phyloP scores from a whole-genome alignment of 2,888 invertebrate genomes.

The Zaprionus lineosus region DNA sequence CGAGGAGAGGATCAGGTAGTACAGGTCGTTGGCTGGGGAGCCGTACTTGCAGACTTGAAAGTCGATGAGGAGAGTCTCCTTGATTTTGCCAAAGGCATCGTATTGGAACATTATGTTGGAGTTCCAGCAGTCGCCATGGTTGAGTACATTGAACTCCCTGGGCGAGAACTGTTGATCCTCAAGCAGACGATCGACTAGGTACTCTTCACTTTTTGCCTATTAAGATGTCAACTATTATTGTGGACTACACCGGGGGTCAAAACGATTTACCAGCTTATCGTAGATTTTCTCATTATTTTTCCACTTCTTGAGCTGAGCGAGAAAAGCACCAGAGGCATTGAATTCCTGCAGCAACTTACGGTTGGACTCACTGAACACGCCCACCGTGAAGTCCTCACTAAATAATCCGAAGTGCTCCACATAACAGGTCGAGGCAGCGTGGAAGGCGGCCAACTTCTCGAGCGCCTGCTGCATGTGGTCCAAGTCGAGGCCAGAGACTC shows the following conservation, averaged over 20 bases:
- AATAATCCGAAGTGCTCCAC: slow-evolving; percentile 77
- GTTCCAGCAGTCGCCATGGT: slow-evolving; percentile 81
- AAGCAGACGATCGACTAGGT: slow-evolving; percentile 74
- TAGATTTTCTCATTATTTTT: slow-evolving; percentile 71
- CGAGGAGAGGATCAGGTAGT: slow-evolving; percentile 74
- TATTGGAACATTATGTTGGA: slow-evolving; percentile 81
- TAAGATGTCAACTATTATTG: not conserved
- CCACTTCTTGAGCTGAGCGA: slow-evolving; percentile 77
- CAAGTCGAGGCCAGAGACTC: slow-evolving; percentile 74
- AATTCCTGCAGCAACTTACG: slow-evolving; percentile 66
- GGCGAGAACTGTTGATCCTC: slow-evolving; percentile 57
- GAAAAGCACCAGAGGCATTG: slow-evolving; percentile 71
- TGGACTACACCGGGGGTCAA: too few species aligned
- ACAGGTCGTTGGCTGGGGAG: slow-evolving; percentile 76
- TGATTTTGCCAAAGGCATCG: slow-evolving; percentile 78
- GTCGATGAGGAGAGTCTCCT: slow-evolving; percentile 74
- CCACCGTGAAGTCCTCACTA: slow-evolving; percentile 66
- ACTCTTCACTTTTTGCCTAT: slow-evolving; percentile 71
- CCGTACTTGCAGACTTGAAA: slow-evolving; percentile 79
- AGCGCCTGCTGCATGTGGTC: slow-evolving; percentile 76
- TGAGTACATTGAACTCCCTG: slow-evolving; percentile 78
- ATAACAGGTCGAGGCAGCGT: slow-evolving; percentile 81
- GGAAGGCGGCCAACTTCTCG: slow-evolving; percentile 80
- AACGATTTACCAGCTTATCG: slow-evolving; percentile 69
- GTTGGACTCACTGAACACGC: slow-evolving; percentile 70